A percentile compares a stretch with the other conserved stretches of the same genome.
Evolutionary conservation across 2,797 vertebrate species (phyloP).

Genomic region (Tokudaia tokunoshimensis): DNA sequence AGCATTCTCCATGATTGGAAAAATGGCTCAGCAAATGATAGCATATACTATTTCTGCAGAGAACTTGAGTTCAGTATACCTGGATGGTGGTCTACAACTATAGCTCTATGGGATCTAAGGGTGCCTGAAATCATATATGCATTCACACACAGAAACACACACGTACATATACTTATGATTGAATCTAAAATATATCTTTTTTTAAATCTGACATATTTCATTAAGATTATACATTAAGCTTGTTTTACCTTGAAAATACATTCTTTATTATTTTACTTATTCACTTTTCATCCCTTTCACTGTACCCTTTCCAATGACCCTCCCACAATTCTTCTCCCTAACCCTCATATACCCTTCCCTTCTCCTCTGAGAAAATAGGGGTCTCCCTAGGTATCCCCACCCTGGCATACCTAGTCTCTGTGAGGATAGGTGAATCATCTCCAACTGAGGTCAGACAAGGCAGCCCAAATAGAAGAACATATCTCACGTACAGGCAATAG

Average conservation of each 20-base stretch:
- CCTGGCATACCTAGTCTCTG: too few relatives aligned
- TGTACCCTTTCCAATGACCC: background rate
- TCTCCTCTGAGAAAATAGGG: too few relatives aligned
- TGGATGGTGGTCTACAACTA: background rate
- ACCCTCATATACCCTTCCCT: background rate
- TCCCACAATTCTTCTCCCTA: background rate
- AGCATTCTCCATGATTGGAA: background rate
- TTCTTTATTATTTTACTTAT: background rate
- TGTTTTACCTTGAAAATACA: background rate
- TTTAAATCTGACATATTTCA: background rate
- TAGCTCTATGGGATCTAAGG: background rate
- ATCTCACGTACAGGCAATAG: too few relatives aligned
- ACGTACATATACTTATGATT: background rate
- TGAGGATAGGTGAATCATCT: too few relatives aligned
- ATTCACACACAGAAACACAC: too few relatives aligned
- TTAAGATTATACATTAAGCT: background rate
- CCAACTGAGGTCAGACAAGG: too few relatives aligned
- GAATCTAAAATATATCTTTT: background rate
- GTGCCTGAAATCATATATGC: background rate
- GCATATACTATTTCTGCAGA: background rate
- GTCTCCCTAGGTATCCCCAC: too few relatives aligned
- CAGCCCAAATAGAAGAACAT: too few relatives aligned
- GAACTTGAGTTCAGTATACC: too few relatives aligned
- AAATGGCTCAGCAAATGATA: background rate
- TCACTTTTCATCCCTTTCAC: background rate